phyloP scores from a whole-genome alignment of 2,113 vertebrate genomes.

The Odontophorus gujanensis region DNA sequence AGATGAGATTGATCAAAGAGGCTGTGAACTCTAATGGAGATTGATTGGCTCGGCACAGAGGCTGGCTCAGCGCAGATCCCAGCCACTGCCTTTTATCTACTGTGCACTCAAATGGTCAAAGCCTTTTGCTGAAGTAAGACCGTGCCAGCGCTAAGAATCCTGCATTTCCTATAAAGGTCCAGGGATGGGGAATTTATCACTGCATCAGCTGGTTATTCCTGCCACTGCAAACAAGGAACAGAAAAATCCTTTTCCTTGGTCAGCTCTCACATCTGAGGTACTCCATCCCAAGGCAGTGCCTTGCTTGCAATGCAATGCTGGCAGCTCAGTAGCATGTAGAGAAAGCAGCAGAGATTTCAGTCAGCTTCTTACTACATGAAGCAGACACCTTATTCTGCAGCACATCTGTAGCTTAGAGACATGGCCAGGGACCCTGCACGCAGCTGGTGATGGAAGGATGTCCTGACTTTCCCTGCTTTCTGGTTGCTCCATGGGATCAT shows the following conservation, averaged over 20 bases:
- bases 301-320: neutral
- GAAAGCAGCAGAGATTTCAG: neutral
- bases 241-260: neutral
- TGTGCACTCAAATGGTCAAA: neutral
- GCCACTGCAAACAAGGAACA: neutral
- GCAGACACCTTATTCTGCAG: neutral
- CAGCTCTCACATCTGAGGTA: neutral
- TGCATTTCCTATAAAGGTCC: neutral
- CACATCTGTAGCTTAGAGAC: neutral
- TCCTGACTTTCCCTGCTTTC: neutral
- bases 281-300: fast-evolving
- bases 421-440: fast-evolving
- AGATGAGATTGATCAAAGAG: conserved; percentile 69
- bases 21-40: conserved; percentile 63
- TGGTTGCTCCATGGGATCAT: neutral
- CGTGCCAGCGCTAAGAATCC: neutral
- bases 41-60: conserved; percentile 32
- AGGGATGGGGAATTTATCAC: neutral
- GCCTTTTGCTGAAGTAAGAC: neutral
- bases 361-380: fast-evolving
- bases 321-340: fast-evolving
- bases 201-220: neutral
- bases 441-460: neutral
- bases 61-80: neutral
- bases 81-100: conserved; percentile 24